Evolutionary conservation across 2,888 invertebrate genomes (phyloP).

Genomic region (Cephonodes hylas): DNA sequence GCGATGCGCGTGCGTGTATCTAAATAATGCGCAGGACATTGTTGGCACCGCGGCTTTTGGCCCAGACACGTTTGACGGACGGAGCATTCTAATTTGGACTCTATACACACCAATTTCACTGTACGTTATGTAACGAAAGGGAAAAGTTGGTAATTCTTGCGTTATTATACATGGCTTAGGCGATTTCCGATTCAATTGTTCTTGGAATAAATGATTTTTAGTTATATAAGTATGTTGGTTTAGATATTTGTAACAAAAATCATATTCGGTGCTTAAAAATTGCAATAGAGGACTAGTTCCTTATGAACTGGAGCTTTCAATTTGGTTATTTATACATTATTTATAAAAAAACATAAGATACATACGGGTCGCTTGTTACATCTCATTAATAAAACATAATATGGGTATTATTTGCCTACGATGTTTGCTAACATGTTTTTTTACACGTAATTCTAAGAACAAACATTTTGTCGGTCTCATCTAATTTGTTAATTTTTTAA

Average conservation of each 20-base stretch:
- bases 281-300: too few relatives aligned
- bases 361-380: too few relatives aligned
- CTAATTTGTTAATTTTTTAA: too few relatives aligned
- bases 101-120: slow-evolving; percentile 69
- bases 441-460: too few relatives aligned
- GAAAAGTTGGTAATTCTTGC: slow-evolving; percentile 34
- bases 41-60: slow-evolving; percentile 65
- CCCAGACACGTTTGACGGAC: slow-evolving; percentile 63
- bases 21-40: slow-evolving; percentile 68
- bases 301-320: too few relatives aligned
- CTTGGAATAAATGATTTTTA: background rate
- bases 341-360: too few relatives aligned
- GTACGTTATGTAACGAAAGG: slow-evolving; percentile 64
- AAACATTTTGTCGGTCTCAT: too few relatives aligned
- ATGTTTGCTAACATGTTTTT: too few relatives aligned
- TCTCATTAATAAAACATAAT: too few relatives aligned
- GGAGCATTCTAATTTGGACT: slow-evolving; percentile 74
- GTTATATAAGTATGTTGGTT: background rate
- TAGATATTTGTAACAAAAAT: background rate
- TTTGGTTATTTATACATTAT: too few relatives aligned
- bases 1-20: slow-evolving; percentile 42
- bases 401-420: too few relatives aligned
- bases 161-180: slow-evolving; percentile 10
- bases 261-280: background rate
- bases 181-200: background rate